Base-by-base conservation (phyloP, 2,888 invertebrate genomes). In the Heliconius ethilla region DNA sequence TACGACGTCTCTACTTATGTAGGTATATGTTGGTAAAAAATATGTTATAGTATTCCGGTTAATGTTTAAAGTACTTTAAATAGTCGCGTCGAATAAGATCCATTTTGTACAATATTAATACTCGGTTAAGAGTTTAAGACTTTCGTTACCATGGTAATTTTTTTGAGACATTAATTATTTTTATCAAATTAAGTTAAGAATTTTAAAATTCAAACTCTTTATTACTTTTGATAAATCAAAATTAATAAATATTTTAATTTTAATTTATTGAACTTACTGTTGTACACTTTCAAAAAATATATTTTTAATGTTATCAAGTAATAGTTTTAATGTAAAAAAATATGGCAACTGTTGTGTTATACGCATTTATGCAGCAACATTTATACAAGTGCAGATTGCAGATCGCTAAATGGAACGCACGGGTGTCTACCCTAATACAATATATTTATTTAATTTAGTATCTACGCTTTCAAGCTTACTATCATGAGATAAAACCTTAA, bases 401-500 rank as follows among this genome's bases (percentile, higher is more conserved):
- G 22, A 55, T 70, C 70, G 51, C 51, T 70, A 9, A 51, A 70
- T 70, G 70, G 70, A 51, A 51, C 55, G 55, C 27, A 45, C 69
- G 10, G 7, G 18, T 70, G 27, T 27, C 27, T 27, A 27, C 2
- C 27, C 27, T 22, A 15, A 69, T 13, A 40, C 6, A 22, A 37
- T 67, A 51, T 55, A 70, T 51, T 11, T 25, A 55, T 51, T 22
- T 25, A 70, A 70, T 67, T 37, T 67, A 33, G 33, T 67, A 67
- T 67, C 18, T 37, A 37, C 13, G n/a, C 37, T n/a, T 37, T 40
- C n/a, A 67, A 67, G n/a, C 13, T n/a, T 33, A 37, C 22, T n/a
- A 13, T 75, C 70, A 69, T 67, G 74, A 81, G 65, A 81, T 76
- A 70, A 76, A 40, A 80, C n/a, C 69, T 75, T 76, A 80, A 40